Percentiles rank a stretch among this genome's conserved stretches.
Conservation (phyloP, 1,140 invertebrate species). For the Apocrypta bakeri region DNA sequence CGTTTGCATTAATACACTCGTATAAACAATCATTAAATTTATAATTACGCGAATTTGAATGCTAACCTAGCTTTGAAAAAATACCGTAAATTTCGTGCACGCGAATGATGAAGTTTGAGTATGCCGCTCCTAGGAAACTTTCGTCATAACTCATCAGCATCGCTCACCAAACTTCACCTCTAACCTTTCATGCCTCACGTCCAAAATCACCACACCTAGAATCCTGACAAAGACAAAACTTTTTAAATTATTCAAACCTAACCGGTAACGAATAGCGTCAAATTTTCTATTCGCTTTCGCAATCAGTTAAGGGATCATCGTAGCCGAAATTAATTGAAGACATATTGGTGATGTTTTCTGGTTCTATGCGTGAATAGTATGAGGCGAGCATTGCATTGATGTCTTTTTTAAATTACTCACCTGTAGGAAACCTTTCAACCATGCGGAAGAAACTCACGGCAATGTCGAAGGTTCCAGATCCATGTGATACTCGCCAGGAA, state of each 20-base stretch:
- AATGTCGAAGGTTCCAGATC: neutral
- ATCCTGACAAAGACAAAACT: neutral
- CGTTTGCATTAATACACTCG: neutral
- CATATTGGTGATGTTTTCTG: too few species aligned
- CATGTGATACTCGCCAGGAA: too few species aligned
- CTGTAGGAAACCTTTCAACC: neutral
- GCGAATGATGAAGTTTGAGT: neutral
- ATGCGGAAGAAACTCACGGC: neutral
- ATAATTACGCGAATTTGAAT: neutral
- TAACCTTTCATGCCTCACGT: neutral
- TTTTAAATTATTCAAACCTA: neutral
- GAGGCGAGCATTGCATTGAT: too few species aligned
- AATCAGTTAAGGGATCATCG: neutral
- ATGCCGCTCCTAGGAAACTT: neutral
- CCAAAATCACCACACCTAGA: neutral
- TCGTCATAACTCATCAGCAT: neutral
- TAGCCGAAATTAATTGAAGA: too few species aligned
- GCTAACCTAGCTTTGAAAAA: neutral
- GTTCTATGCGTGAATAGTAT: too few species aligned
- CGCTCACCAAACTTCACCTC: neutral
- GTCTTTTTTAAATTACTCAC: too few species aligned
- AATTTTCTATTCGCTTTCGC: neutral
- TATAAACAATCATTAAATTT: neutral
- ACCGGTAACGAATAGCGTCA: neutral
- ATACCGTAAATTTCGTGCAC: neutral